Evolutionary conservation across 2,888 invertebrate genomes (phyloP), one percentile per base, ranked within the genome.

Genomic region (Bursaphelenchus okinawaensis): DNA sequence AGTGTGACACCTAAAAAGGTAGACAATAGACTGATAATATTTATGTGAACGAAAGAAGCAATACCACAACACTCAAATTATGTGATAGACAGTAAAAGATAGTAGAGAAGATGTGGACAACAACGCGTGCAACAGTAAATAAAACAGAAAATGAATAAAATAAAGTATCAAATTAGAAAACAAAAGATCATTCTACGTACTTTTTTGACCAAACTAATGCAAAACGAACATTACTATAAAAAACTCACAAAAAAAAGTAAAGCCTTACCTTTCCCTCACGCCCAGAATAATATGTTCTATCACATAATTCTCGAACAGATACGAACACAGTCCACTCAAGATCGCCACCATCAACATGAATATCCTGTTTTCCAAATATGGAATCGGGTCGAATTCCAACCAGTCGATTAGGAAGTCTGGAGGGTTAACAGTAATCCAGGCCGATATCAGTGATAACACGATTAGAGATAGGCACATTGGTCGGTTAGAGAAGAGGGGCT

Each of bases 401-500:
- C 70, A 75, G 8, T 40, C 40, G 51, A 67, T 67, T 27, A 75
- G 51, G 56, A 74, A 78, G n/a, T 66, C 50, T 0, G 78, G 71
- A 24, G 68, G 68, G 22, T 67, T 51, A 24, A 78, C 63, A 8
- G 71, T 72, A n/a, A 78, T 67, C 51, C 65, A 63, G 23, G 67
- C 64, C 20, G 73, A 73, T 24, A 79, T 69, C 52, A 72, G 23
- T 7, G 73, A 70, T 7, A 76, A 63, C 20, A 69, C 22, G 19
- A 75, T 51, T 6, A 76, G 67, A 9, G 75, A 68, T 40, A 68
- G 31, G 60, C 70, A 68, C 67, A 78, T 65, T 24, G 77, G 75
- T 51, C 68, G 64, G 65, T 86, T 86, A 52, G 87, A 85, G 78
- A 88, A 88, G 79, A 90, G 87, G n/a, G 69, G 66, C 20, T 58